Conservation (phyloP, 2,113 vertebrate species). For the Cyprinodon tularosa region DNA sequence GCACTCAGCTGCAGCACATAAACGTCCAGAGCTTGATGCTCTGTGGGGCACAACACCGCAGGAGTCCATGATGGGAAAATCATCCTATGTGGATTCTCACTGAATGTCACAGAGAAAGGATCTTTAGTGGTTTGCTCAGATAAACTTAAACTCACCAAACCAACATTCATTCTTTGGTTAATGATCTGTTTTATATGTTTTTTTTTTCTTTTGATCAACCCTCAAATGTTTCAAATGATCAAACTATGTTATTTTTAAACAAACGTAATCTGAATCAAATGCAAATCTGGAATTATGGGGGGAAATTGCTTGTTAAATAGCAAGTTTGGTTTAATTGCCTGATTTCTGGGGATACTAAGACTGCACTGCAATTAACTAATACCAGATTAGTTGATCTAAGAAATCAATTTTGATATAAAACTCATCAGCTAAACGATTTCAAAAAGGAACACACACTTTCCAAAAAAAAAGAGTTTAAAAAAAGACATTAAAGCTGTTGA, state of each 20-base stretch:
- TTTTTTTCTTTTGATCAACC: no score
- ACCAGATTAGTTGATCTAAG: not conserved
- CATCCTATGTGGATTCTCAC: conserved; percentile 50
- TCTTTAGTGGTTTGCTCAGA: conserved; percentile 19
- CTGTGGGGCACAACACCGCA: conserved; percentile 55
- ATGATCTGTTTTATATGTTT: not conserved
- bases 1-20: conserved; percentile 49
- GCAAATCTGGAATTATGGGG: not conserved
- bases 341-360: not conserved
- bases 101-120: conserved; percentile 28
- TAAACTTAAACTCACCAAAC: not conserved
- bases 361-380: not conserved
- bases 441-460: not conserved
- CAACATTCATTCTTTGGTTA: conserved; percentile 8
- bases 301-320: no score
- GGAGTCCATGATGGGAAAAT: conserved; percentile 70
- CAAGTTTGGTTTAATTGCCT: no score
- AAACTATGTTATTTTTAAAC: not conserved
- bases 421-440: not conserved
- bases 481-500: no score
- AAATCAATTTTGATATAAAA: not conserved
- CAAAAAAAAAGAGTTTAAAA: not conserved
- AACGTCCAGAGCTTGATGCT: conserved; percentile 25
- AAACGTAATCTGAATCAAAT: not conserved
- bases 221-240: no score